Conservation (phyloP, 2,888 invertebrate species). For the Ophion obscuratus region DNA sequence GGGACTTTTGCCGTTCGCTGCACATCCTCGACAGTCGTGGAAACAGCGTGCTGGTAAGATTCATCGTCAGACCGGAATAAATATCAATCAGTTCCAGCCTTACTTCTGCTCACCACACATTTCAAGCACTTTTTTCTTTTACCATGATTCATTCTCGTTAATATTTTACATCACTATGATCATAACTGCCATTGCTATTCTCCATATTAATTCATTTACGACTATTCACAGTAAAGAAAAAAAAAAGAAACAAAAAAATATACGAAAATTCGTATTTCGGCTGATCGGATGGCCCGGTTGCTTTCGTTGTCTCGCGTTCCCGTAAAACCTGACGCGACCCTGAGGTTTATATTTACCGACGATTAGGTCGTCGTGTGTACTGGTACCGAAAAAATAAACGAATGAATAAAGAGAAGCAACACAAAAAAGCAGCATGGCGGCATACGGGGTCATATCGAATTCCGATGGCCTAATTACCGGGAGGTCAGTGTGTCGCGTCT, state of each 20-base stretch:
- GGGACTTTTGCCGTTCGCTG: slow-evolving; percentile 87
- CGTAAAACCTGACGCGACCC: neutral
- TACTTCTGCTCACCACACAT: neutral
- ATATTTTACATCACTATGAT: neutral
- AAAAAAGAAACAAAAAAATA: no score
- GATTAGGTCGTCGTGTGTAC: neutral
- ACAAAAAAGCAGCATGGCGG: slow-evolving; percentile 36
- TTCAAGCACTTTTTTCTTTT: neutral
- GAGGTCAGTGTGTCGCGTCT: slow-evolving; percentile 67
- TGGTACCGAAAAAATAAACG: slow-evolving; percentile 25
- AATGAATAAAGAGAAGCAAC: slow-evolving; percentile 17
- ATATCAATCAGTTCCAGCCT: slow-evolving; percentile 26
- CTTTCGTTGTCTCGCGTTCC: neutral
- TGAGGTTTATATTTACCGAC: neutral
- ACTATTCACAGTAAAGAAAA: neutral
- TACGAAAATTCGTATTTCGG: no score
- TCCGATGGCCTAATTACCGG: slow-evolving; percentile 65
- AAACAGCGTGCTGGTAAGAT: slow-evolving; percentile 85
- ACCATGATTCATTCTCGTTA: neutral
- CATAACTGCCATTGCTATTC: neutral
- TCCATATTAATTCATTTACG: neutral
- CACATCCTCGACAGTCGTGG: slow-evolving; percentile 88
- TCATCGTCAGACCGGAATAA: slow-evolving; percentile 47
- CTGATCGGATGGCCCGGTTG: no score
- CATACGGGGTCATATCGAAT: slow-evolving; percentile 61